Evolutionary conservation across 2,113 vertebrate species (phyloP), one percentile per base, ranked within the genome.

Genomic region (Psephotus haematonotus): DNA sequence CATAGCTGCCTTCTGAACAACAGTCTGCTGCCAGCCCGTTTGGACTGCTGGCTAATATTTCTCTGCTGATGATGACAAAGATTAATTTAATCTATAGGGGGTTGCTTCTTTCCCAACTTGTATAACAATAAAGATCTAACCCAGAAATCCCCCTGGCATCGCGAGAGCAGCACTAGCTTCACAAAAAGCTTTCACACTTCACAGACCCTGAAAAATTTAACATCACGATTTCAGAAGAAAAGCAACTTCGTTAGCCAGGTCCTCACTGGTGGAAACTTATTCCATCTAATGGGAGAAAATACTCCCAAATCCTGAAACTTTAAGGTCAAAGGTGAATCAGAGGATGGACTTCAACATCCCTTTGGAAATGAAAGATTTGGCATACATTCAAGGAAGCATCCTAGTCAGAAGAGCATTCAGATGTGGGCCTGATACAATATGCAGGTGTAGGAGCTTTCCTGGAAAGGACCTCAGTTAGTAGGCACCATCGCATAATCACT

Each of bases 381-480:
- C 11, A 43, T 25, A 33, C 10, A 37, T 79, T 57, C 64, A 92
- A 53, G 64, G 78, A 75, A 68, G 13, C n/a, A 69, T 35, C 28
- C 25, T 49, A 14, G 24, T 41, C 57, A 79, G n/a, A 43, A 94
- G 75, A 94, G 13, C 3, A 17, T 69, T 82, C 79, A 50, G 33
- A 39, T 55, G 13, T 50, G 37, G 4, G 13, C 8, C 23, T 70
- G 43, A 49, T 69, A 49, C 0, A 0, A 63, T 35, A 19, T n/a
- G 4, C 39, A n/a, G 18, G 35, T 3, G 20, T 70, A 53, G 7
- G 6, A 47, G 14, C 22, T 83, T 74, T 35, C 13, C 37, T 64
- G 8, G 16, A 43, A 68, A 71, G 15, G 7, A 53, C 31, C 5
- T 78, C 0, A 0, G 24, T 37, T 82, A 82, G 52, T 28, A 67